Conservation (phyloP, 2,888 invertebrate genomes). For the Coremacera marginata region DNA sequence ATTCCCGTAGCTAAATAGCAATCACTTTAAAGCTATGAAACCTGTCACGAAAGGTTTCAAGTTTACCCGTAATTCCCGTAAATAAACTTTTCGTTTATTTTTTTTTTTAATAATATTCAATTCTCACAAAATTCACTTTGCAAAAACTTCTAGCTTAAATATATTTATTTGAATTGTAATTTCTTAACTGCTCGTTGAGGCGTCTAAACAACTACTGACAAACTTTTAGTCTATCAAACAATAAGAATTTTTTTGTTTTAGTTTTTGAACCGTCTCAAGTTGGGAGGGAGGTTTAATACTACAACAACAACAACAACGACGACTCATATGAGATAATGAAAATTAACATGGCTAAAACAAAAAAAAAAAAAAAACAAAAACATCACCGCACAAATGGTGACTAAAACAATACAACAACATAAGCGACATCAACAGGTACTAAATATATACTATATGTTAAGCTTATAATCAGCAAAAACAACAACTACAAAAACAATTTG, state of each 20-base stretch:
- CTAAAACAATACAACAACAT: conserved; percentile 40
- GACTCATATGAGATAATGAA: conserved; percentile 61
- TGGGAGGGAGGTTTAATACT: conserved; percentile 13
- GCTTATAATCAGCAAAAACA: conserved; percentile 19
- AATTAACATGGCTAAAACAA: conserved; percentile 57
- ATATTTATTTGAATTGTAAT: background rate
- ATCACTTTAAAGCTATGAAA: background rate
- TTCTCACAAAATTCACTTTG: too few relatives aligned
- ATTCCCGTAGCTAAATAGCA: background rate
- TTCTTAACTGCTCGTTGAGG: conserved; percentile 44
- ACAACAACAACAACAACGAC: conserved; percentile 29
- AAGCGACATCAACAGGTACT: conserved; percentile 26
- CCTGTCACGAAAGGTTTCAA: background rate
- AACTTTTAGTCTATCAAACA: conserved; percentile 49
- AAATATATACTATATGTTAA: conserved; percentile 2
- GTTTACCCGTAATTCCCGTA: background rate
- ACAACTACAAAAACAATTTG: conserved; percentile 52
- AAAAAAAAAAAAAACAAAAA: conserved; percentile 24
- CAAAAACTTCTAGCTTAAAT: background rate
- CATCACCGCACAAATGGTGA: conserved; percentile 33
- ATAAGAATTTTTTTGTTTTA: conserved; percentile 63
- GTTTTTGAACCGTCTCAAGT: conserved; percentile 41
- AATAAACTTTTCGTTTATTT: background rate
- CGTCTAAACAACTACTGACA: conserved; percentile 65
- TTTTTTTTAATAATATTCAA: conserved; percentile 32